Evolutionary conservation across 2,113 vertebrate genomes (phyloP).

Genomic region (Sclerurus mexicanus): DNA sequence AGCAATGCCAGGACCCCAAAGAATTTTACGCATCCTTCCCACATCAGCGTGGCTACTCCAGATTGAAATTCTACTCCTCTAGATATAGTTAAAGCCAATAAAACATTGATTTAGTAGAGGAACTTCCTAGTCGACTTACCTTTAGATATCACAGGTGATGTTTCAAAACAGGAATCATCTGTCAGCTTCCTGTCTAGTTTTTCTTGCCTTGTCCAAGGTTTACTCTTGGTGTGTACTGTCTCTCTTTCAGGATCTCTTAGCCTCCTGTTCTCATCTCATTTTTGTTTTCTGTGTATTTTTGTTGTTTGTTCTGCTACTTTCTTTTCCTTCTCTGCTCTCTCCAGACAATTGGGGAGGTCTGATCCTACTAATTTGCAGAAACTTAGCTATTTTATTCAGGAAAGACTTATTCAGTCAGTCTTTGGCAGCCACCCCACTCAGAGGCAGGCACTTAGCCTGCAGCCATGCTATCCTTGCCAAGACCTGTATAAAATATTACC

Average conservation of each 20-base stretch:
- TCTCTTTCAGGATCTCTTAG: background rate
- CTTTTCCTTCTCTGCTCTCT: background rate
- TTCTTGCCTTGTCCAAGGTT: background rate
- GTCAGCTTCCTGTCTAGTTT: background rate
- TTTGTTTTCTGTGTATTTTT: background rate
- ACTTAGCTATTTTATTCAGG: background rate
- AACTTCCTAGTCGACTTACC: background rate
- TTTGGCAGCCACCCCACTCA: background rate
- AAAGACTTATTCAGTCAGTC: background rate
- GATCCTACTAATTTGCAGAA: background rate
- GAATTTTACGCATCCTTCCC: background rate
- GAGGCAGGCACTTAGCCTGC: background rate
- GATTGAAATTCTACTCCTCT: background rate
- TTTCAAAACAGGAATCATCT: background rate
- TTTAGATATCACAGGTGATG: background rate
- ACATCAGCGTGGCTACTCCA: background rate
- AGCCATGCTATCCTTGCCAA: background rate
- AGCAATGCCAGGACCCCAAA: background rate
- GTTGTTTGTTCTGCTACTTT: background rate
- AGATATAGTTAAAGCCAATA: background rate
- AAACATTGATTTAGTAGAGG: background rate
- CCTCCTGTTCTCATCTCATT: background rate
- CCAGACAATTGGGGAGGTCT: background rate
- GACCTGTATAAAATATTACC: background rate
- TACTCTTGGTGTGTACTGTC: background rate